Conservation (phyloP, 2,888 invertebrate genomes). For the Deladenus siricidicola region DNA sequence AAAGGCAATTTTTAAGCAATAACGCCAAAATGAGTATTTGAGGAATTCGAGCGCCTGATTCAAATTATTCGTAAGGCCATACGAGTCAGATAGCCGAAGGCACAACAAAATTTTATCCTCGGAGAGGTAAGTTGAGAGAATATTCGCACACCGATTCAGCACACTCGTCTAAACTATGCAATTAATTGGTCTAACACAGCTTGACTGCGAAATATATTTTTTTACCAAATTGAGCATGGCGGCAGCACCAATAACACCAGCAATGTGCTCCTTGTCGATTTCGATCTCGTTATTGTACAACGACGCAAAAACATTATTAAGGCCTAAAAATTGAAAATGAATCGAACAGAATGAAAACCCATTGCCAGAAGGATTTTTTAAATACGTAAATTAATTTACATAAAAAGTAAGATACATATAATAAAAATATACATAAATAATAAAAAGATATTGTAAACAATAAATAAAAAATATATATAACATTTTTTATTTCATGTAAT, state of each 20-base stretch:
- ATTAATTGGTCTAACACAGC: neutral
- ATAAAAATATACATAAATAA: too few species aligned
- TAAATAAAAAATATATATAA: too few species aligned
- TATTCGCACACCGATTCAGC: conserved; percentile 31
- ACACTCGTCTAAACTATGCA: conserved; percentile 28
- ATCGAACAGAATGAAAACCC: conserved; percentile 8
- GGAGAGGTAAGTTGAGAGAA: conserved; percentile 27
- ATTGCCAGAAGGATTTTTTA: too few species aligned
- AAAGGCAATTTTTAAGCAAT: conserved; percentile 22
- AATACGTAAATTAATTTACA: too few species aligned
- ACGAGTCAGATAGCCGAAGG: conserved; percentile 26
- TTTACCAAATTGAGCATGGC: conserved; percentile 33
- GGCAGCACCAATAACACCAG: conserved; percentile 35
- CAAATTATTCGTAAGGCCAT: conserved; percentile 20
- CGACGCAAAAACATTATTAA: conserved; percentile 38
- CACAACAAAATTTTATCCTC: conserved; percentile 27
- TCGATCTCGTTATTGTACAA: conserved; percentile 44
- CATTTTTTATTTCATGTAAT: too few species aligned
- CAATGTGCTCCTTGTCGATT: conserved; percentile 34
- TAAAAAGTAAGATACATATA: too few species aligned
- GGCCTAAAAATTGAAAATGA: conserved; percentile 22
- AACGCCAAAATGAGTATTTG: conserved; percentile 31
- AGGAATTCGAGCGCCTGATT: conserved; percentile 14
- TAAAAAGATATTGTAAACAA: too few species aligned
- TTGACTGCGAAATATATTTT: neutral